Percentiles rank a stretch among this genome's conserved stretches.
Evolutionary conservation across 2,888 invertebrate species (phyloP).

Genomic region (Onthophagus sagittarius): DNA sequence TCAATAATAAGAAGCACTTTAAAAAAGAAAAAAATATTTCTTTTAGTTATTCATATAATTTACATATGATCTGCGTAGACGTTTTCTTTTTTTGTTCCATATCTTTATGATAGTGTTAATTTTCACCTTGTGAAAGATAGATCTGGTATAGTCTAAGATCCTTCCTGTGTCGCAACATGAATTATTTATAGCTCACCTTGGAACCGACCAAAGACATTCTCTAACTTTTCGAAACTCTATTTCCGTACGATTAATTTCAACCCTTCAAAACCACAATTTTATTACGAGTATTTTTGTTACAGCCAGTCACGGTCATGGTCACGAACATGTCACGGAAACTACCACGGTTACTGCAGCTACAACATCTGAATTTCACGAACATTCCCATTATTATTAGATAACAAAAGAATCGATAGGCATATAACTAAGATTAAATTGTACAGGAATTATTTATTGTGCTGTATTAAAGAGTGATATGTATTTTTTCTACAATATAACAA

Average conservation of each 20-base stretch:
- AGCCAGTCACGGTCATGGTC: slow-evolving; percentile 8
- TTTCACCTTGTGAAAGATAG: background rate
- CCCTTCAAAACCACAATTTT: background rate
- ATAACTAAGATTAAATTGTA: background rate
- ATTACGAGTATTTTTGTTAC: background rate
- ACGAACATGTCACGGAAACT: background rate
- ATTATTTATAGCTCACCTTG: background rate
- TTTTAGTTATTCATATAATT: too few relatives aligned
- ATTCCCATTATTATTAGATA: slow-evolving; percentile 7
- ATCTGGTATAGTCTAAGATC: background rate
- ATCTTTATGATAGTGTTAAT: background rate
- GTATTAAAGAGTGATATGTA: slow-evolving; percentile 7
- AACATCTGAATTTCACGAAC: slow-evolving; percentile 1
- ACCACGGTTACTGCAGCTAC: slow-evolving; percentile 1
- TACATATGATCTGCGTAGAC: too few relatives aligned
- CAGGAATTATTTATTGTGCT: slow-evolving; percentile 1
- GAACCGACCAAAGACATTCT: background rate
- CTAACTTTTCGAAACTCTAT: background rate
- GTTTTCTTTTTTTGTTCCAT: too few relatives aligned
- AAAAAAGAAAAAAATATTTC: background rate
- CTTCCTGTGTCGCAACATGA: background rate
- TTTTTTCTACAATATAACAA: slow-evolving; percentile 2
- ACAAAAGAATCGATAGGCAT: background rate
- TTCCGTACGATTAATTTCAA: background rate
- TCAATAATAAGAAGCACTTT: background rate